Evolutionary conservation across 2,888 invertebrate genomes (phyloP).

Genomic region (Linnaemya tessellans): DNA sequence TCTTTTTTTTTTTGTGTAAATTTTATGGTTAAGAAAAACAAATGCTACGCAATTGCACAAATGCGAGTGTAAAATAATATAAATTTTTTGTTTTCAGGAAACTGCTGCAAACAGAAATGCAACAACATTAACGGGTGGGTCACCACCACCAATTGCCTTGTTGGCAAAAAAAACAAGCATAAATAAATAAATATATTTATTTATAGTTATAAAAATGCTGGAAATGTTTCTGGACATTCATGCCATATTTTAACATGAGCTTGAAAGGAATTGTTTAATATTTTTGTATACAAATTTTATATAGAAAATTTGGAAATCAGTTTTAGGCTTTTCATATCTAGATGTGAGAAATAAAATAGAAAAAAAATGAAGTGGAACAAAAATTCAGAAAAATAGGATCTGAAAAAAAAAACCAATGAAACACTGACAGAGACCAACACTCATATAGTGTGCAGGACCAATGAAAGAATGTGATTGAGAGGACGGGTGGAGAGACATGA

Average conservation of each 20-base stretch:
- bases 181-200: background rate
- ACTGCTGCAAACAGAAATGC: conserved; percentile 42
- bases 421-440: too few species aligned
- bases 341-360: too few species aligned
- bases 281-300: background rate
- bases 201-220: conserved; percentile 5
- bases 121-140: conserved; percentile 59
- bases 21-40: conserved; percentile 45
- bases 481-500: too few species aligned
- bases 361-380: too few species aligned
- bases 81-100: conserved; percentile 34
- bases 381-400: too few species aligned
- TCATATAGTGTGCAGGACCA: too few species aligned
- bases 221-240: background rate
- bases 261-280: background rate
- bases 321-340: background rate
- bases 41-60: conserved; percentile 69
- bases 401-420: too few species aligned
- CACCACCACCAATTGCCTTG: conserved; percentile 49
- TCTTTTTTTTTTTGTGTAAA: background rate
- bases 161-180: background rate
- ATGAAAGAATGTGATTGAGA: too few species aligned
- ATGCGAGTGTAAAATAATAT: conserved; percentile 64
- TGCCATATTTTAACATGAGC: background rate
- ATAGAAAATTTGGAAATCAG: background rate